phyloP scores from a whole-genome alignment of 2,888 invertebrate genomes.

The Cepaea hortensis region DNA sequence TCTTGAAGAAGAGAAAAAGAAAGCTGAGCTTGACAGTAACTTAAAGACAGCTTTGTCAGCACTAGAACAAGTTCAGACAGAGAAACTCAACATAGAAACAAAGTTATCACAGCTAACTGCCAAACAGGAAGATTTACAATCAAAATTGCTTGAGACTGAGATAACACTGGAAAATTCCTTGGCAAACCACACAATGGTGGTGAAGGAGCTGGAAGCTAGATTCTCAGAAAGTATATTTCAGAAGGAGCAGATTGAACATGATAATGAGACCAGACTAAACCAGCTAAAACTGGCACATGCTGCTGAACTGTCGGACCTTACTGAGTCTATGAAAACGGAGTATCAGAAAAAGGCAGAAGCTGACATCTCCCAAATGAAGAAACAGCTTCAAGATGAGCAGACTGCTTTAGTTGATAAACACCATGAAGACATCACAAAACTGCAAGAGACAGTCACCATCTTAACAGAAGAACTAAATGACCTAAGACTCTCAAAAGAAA shows the following conservation, averaged over 20 bases:
- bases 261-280: constrained; percentile 47
- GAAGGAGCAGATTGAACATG: constrained; percentile 44
- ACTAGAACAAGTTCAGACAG: constrained; percentile 13
- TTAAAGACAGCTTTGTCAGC: constrained; percentile 16
- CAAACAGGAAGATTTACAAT: constrained; percentile 7
- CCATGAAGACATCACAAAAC: constrained; percentile 52
- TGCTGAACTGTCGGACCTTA: constrained; percentile 54
- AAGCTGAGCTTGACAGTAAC: constrained; percentile 45
- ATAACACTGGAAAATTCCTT: constrained; percentile 9
- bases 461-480: constrained; percentile 49
- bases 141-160: constrained; percentile 26
- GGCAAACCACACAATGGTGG: neutral
- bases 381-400: constrained; percentile 65
- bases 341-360: constrained; percentile 72
- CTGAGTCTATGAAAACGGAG: constrained; percentile 62
- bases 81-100: constrained; percentile 11
- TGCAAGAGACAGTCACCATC: constrained; percentile 44
- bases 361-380: constrained; percentile 69
- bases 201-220: constrained; percentile 32
- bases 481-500: constrained; percentile 53
- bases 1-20: constrained; percentile 30
- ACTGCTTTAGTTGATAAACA: constrained; percentile 54
- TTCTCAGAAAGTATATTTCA: constrained; percentile 37
- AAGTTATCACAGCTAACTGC: neutral
- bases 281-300: constrained; percentile 52